Base-by-base conservation (phyloP, 2,888 invertebrate species). In the Hyles lineata region DNA sequence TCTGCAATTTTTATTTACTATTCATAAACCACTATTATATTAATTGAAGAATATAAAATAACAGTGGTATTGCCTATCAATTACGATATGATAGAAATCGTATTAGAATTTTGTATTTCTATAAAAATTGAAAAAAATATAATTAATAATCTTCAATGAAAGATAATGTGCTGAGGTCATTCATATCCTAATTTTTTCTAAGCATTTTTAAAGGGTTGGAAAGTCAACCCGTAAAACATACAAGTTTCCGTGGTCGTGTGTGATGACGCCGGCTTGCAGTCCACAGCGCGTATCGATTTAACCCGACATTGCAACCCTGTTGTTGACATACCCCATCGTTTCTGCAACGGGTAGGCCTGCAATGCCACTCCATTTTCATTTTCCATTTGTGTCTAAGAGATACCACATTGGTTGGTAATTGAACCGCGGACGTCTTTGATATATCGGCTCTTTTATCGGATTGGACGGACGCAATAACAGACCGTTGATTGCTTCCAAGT, bases 401-500 rank as follows among this genome's bases (percentile, higher is more conserved):
- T 92, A 93, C 88, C 89, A 89, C 86, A 91, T 89, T 87, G 90
- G 87, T 86, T 85, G 87, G 93, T 94, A 94, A 95, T 95, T 93
- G 94, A 92, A 90, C 88, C 89, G 83, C 86, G 87, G 91, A 90
- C 93, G 90, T 94, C 93, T 94, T 94, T 95, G 95, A 95, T 95
- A 93, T 90, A 95, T 95, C 94, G 93, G 84, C 88, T 90, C 92
- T 90, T 91, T 91, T 93, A 95, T 94, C 92, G 90, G 90, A 94
- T 94, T 91, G 92, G 90, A 92, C 90, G 90, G 92, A 92, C 92
- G 91, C 90, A 94, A 94, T 93, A 94, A 92, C 91, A 91, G 89
- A 92, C 90, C 90, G 90, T 92, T 95, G 95, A 95, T 95, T 95
- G 95, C 92, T 93, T 93, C 91, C 88, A 90, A 92, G 92, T 92